These are phyloP conservation scores for Alethe castanea DNA, from an alignment of 2,113 vertebrate genomes.

Conservation along the genomic window DNA sequence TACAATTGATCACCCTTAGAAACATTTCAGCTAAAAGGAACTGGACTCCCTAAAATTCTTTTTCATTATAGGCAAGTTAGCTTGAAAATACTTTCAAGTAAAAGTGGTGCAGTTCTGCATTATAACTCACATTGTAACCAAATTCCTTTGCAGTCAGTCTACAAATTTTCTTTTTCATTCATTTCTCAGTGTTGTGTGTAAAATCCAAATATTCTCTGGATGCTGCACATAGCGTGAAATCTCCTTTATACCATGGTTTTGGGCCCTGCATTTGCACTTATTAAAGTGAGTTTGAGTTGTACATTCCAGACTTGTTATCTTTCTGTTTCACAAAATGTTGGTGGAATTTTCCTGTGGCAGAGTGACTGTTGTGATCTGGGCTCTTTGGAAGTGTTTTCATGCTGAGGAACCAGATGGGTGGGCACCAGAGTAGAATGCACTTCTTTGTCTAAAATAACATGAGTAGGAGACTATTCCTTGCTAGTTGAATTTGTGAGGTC, in stretches of 20 bases:
- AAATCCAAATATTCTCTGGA: not conserved
- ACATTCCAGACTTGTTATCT: not conserved
- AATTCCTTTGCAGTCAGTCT: not conserved
- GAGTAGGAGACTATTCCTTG: not conserved
- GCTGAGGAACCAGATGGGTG: not conserved
- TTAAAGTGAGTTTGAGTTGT: not conserved
- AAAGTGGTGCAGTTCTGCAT: not conserved
- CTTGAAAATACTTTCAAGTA: not conserved
- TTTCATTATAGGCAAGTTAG: not conserved
- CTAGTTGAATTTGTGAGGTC: not conserved
- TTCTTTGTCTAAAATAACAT: not conserved
- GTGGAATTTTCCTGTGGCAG: not conserved
- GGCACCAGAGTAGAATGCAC: not conserved
- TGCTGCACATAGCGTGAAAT: accelerated
- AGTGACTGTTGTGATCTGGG: not conserved
- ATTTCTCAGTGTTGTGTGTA: not conserved
- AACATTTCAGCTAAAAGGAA: not conserved
- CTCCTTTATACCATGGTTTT: not conserved
- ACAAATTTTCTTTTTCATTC: not conserved
- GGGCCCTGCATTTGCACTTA: not conserved
- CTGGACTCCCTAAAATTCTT: not conserved
- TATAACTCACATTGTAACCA: not conserved
- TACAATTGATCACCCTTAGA: not conserved
- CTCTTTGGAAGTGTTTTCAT: not conserved
- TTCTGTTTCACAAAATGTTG: not conserved